Evolutionary conservation across 2,797 vertebrate genomes (phyloP), one percentile per base, ranked within the genome.

Genomic region (Phoxinus dragarum): DNA sequence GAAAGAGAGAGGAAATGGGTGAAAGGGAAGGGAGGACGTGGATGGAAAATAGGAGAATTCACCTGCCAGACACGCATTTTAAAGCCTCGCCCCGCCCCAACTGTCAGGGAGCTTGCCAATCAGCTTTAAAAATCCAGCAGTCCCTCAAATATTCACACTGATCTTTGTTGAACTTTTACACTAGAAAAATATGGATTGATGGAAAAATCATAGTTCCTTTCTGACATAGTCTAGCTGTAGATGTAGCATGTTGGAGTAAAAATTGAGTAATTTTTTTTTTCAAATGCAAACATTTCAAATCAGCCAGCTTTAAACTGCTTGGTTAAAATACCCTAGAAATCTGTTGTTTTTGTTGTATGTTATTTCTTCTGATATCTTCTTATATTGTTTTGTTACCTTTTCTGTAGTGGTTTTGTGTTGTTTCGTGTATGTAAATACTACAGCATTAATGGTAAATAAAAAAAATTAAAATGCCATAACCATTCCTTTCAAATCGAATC

Each of bases 21-120:
- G 59, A 67, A 64, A 74, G 23, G 64, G 9, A 73, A 68, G 21
- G 31, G 31, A 64, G 61, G 44, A 49, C 23, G 56, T 73, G 31
- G 59, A 84, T 19, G 9, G 31, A 75, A 64, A 66, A 52, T 17
- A 27, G 42, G 1, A 83, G 19, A 75, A 69, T 52, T 82, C 61
- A 88, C 75, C 76, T 86, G 84, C 69, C 40, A 59, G 42, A 79
- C 71, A 69, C 69, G 86, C 72, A 84, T 84, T 79, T 75, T 44
- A 31, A 47, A 80, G 40, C 17, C 19, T 21, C 21, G 11, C 42
- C 42, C 68, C 21, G 11, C 42, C 42, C 68, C 40, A 67, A 47
- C 8, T 44, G 21, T 61, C 67, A 72, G 61, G 10, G 1, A 84
- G 61, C 16, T 44, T 12, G 6, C 56, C 81, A 74, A 64, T 74